phyloP scores from a whole-genome alignment of 2,113 vertebrate species.

The Ovibos moschatus region DNA sequence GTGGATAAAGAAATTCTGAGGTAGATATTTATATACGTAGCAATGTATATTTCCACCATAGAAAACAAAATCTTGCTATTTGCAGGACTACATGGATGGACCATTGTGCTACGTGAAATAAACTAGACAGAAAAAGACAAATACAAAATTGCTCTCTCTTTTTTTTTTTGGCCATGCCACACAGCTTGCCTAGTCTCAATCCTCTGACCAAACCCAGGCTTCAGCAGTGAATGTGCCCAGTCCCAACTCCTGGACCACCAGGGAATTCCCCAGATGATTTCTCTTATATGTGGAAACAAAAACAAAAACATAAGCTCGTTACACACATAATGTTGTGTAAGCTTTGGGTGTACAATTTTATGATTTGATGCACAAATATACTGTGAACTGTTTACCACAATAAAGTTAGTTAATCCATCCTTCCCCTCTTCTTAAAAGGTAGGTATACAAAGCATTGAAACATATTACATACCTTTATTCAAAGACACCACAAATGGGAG shows the following conservation, averaged over 20 bases:
- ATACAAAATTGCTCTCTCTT: background rate
- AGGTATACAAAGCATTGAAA: background rate
- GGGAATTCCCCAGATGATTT: background rate
- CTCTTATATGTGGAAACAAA: background rate
- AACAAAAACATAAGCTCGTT: background rate
- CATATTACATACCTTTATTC: background rate
- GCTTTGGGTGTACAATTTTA: background rate
- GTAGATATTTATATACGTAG: no score
- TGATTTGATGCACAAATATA: background rate
- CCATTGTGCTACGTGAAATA: background rate
- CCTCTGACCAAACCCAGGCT: background rate
- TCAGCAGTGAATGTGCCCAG: background rate
- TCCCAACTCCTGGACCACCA: background rate
- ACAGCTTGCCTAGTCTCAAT: background rate
- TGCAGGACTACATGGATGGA: background rate
- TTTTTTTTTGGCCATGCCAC: background rate
- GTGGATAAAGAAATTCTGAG: background rate
- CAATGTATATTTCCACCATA: background rate
- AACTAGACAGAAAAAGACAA: background rate
- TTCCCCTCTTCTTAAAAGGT: background rate
- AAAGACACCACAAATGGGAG: background rate
- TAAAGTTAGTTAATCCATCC: background rate
- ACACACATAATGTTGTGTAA: background rate
- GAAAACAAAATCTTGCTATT: background rate
- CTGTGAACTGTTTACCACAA: background rate